Evolutionary conservation across 2,888 invertebrate genomes (phyloP).

Genomic region (Hedya salicella): DNA sequence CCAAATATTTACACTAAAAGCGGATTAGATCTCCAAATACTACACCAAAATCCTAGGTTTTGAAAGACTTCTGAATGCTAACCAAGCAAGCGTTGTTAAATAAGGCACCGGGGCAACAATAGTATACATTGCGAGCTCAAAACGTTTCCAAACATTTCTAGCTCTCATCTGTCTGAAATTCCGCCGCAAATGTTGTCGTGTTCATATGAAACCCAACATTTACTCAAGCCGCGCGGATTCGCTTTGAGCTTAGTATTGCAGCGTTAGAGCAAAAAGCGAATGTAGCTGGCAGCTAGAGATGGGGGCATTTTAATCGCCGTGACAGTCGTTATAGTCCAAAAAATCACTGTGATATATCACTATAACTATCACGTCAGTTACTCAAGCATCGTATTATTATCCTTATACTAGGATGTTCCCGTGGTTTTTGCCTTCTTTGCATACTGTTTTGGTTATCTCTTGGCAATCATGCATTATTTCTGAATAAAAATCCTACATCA

Average conservation of each 20-base stretch:
- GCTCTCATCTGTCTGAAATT: constrained; percentile 7
- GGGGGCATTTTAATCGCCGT: too few species aligned
- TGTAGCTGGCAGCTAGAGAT: constrained; percentile 58
- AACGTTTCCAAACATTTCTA: constrained; percentile 13
- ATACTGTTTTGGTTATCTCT: too few species aligned
- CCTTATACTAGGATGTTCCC: too few species aligned
- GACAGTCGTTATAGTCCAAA: too few species aligned
- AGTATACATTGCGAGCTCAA: neutral
- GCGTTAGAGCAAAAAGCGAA: constrained; percentile 65
- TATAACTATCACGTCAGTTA: too few species aligned
- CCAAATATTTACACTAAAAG: neutral
- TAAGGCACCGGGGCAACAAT: neutral
- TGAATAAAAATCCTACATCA: too few species aligned
- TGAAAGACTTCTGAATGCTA: neutral
- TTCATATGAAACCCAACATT: constrained; percentile 27
- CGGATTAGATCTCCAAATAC: neutral
- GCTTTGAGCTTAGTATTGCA: constrained; percentile 58
- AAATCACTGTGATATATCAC: too few species aligned
- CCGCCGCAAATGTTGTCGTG: constrained; percentile 6
- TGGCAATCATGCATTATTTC: too few species aligned
- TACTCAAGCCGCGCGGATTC: constrained; percentile 43
- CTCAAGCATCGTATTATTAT: too few species aligned
- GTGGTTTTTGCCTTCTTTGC: too few species aligned
- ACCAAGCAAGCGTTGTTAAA: neutral
- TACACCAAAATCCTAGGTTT: neutral